These are phyloP conservation scores for Caradrina clavipalpis DNA, from an alignment of 2,888 invertebrate species.

Conservation along the genomic window DNA sequence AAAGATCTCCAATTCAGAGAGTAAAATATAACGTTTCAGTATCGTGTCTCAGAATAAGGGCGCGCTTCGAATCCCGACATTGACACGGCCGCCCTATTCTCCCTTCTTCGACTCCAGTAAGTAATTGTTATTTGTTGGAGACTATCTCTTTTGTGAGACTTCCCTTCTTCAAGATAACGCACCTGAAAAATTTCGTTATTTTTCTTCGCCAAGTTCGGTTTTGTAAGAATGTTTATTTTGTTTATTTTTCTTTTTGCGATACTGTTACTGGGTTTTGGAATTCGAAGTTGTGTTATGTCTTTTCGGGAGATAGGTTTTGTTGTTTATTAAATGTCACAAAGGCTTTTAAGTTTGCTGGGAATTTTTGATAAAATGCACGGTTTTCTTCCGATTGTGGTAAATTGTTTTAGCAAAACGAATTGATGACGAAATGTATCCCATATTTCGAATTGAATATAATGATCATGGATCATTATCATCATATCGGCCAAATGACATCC, in stretches of 20 bases:
- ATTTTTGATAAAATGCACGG: neutral
- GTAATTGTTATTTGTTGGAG: constrained; percentile 74
- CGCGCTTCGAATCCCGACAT: constrained; percentile 57
- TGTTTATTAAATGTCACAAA: constrained; percentile 14
- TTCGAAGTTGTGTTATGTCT: constrained; percentile 39
- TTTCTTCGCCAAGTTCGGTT: constrained; percentile 48
- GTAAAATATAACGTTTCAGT: constrained; percentile 30
- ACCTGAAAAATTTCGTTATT: constrained; percentile 70
- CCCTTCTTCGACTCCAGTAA: constrained; percentile 69
- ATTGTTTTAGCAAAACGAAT: too few relatives aligned
- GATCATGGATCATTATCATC: too few relatives aligned
- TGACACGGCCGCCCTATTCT: constrained; percentile 66
- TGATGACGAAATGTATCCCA: too few relatives aligned
- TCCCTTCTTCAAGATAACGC: constrained; percentile 67
- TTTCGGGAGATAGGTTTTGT: constrained; percentile 30
- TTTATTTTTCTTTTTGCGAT: constrained; percentile 41
- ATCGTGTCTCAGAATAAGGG: constrained; percentile 53
- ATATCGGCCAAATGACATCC: too few relatives aligned
- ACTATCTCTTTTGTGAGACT: constrained; percentile 69
- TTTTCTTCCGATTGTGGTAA: too few relatives aligned
- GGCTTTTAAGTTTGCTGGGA: constrained; percentile 9
- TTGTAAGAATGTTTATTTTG: constrained; percentile 51
- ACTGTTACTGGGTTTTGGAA: constrained; percentile 25
- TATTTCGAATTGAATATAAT: too few relatives aligned
- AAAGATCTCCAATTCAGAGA: neutral